phyloP scores from a whole-genome alignment of 2,797 vertebrate genomes.

The Poeciliopsis gracilis region DNA sequence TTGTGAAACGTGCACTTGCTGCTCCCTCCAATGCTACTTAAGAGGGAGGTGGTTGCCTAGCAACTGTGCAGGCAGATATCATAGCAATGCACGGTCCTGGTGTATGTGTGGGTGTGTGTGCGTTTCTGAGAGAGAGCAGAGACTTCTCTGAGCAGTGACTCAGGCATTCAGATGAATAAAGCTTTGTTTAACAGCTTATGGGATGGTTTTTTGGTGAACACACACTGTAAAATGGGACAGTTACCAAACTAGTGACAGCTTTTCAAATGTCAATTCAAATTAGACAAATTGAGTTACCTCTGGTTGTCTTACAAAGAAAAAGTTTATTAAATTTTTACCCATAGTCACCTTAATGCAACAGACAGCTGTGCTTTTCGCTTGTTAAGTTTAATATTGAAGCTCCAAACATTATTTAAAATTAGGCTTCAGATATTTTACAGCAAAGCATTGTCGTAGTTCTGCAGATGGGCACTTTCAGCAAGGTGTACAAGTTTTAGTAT shows the following conservation, averaged over 20 bases:
- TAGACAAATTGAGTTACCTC: background rate
- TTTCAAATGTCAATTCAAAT: constrained; percentile 23
- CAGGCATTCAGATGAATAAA: constrained; percentile 55
- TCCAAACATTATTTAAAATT: background rate
- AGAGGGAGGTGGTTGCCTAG: constrained; percentile 81
- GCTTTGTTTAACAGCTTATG: constrained; percentile 46
- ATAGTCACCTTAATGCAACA: background rate
- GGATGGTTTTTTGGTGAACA: constrained; percentile 15
- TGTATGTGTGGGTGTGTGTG: constrained; percentile 54
- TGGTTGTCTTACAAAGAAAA: background rate
- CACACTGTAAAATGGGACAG: constrained; percentile 1
- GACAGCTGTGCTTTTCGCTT: background rate
- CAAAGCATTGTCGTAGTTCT: background rate
- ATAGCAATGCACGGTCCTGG: constrained; percentile 60
- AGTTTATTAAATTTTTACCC: background rate
- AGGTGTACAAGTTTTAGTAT: background rate
- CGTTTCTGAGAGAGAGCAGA: constrained; percentile 38
- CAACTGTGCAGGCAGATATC: constrained; percentile 77
- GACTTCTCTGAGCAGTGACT: constrained; percentile 66
- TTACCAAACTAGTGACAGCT: constrained; percentile 8
- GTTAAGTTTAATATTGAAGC: constrained; percentile 7
- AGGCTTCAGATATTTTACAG: background rate
- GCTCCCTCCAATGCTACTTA: constrained; percentile 70
- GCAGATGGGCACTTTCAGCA: background rate
- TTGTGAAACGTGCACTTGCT: constrained; percentile 37